Base-by-base conservation (phyloP, 2,113 vertebrate genomes). In the Amphilophus citrinellus region DNA sequence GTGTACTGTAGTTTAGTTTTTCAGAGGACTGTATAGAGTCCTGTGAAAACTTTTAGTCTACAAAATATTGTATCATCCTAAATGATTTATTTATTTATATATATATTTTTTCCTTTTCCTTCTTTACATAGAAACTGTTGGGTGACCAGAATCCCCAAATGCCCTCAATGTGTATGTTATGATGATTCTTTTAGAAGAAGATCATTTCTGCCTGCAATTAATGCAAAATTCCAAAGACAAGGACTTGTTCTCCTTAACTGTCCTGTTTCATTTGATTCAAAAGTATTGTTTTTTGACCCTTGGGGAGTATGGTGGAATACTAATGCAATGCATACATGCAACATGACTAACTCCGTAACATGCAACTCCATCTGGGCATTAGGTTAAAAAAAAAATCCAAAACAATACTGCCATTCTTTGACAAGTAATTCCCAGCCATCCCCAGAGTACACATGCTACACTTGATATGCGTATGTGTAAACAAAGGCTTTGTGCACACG, bases 381-480 rank as follows among this genome's bases (percentile, higher is more conserved):
- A 27, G 13, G 42, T 7, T 13, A 20, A 53, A 37, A 27, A 27
- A 27, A 58, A 47, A 68, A 62, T 61, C 73, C 76, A 18, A 42
- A 90, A 91, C 75, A 92, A 84, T 61, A 20, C 83, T 81, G 88
- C 82, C 84, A 90, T 83, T 91, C 84, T 83, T 63, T 71, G 81
- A 82, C 35, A 35, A 91, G 83, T 82, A 83, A 88, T 91, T 88
- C 86, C 42, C 27, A 32, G 8, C 35, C 58, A 63, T 86, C 89
- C 87, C 84, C 20, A n/a, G 89, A 87, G 89, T 58, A 27, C 50
- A 22, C 18, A 73, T 56, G 68, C 68, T 73, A 81, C 76, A 76
- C 79, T 63, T 79, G 57, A 83, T 85, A 79, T 79, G 84, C 32
- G 8, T 75, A 68, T 86, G 44, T 76, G 62, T 79, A 91, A 93